phyloP scores from a whole-genome alignment of 2,888 invertebrate genomes.

The Glyphotaelius pellucidus region DNA sequence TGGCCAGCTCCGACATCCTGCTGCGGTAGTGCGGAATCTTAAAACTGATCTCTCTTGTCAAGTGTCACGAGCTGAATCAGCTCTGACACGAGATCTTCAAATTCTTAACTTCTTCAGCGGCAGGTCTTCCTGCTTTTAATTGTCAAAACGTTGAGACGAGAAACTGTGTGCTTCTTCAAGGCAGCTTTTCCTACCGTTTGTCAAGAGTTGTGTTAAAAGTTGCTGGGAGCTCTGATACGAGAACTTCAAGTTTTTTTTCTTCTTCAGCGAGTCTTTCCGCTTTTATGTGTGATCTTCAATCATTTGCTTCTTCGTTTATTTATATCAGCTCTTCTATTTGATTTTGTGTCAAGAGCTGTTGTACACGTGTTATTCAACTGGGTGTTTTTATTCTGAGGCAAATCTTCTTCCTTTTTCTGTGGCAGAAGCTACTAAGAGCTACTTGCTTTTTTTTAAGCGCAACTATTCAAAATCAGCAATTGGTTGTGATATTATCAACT shows the following conservation, averaged over 20 bases:
- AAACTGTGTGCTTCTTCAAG: background rate
- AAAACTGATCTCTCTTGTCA: background rate
- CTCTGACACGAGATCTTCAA: background rate
- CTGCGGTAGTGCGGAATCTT: slow-evolving; percentile 22
- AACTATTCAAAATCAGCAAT: background rate
- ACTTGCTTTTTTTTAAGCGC: background rate
- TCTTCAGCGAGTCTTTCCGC: background rate
- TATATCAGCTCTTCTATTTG: too few relatives aligned
- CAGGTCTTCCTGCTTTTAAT: background rate
- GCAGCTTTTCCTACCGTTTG: background rate
- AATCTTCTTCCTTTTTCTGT: too few relatives aligned
- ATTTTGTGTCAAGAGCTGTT: too few relatives aligned
- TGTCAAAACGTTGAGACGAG: background rate
- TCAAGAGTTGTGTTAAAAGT: background rate
- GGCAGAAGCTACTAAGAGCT: too few relatives aligned
- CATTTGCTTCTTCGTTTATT: background rate
- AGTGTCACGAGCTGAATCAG: background rate
- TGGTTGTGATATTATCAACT: background rate
- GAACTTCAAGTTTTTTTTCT: background rate
- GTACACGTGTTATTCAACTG: too few relatives aligned
- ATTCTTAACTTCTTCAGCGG: background rate
- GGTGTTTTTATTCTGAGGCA: too few relatives aligned
- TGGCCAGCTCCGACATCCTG: slow-evolving; percentile 69
- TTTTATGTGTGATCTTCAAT: background rate
- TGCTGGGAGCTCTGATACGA: background rate